Evolutionary conservation across 2,888 invertebrate genomes (phyloP), one percentile per base, ranked within the genome.

Genomic region (Drosophila prostipennis): DNA sequence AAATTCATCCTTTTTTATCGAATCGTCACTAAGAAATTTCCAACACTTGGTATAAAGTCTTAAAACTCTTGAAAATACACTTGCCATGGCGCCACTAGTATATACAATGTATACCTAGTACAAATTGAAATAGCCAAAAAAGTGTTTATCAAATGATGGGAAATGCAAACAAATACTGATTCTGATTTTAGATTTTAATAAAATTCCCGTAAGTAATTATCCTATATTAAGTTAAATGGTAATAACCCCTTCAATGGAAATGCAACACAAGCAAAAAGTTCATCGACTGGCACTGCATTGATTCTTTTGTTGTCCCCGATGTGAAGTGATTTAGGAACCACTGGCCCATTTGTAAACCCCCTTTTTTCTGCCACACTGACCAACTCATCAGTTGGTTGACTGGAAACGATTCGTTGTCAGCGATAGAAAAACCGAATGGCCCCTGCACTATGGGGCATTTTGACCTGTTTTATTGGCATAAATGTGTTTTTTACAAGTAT

Each of bases 311-410:
- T 63, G 74, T 37, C 53, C 71, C 71, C 65, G 42, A 60, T 78
- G 61, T 42, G 39, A 37, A 78, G 56, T 76, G 70, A 76, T 79
- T 78, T 60, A 60, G 61, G 61, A 55, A 54, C 59, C 40, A 63
- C 42, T 72, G 59, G 42, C 37, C 54, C 58, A 65, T 53, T 65
- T 71, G 19, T 29, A 16, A 19, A 16, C 52, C 56, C 48, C 3
- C 43, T 29, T 72, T 72, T 34, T 67, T 34, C 32, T 40, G 42
- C 60, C 57, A 55, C 53, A 61, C 43, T 72, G 72, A 57, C 68
- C 74, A 76, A 69, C 75, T 75, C 49, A 57, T 58, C 75, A 57
- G 40, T 75, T 56, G 69, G 48, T 42, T 45, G 40, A 19, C 40
- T 43, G 55, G 3, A 19, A 19, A 19, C 45, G 52, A 54, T 19